Conservation (phyloP, 2,113 vertebrate species). For the Labeo catla region DNA sequence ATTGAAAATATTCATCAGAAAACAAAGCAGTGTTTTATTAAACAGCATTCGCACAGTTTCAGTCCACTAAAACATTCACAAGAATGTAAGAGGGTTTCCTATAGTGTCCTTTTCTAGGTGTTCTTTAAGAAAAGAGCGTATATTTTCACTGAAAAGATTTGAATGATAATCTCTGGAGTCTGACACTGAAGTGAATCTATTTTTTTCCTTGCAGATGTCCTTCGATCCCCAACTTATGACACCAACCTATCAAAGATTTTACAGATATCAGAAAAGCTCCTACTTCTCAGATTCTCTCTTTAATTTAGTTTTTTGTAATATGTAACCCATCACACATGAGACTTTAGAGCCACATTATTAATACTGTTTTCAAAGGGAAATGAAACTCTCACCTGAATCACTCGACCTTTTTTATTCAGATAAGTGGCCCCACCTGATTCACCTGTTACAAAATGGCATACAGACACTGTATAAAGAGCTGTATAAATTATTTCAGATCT, state of each 20-base stretch:
- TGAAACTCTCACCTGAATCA: slow-evolving; percentile 29
- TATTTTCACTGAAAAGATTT: slow-evolving; percentile 11
- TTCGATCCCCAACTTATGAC: slow-evolving; percentile 19
- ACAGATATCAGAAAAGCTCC: background rate
- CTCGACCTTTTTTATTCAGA: background rate
- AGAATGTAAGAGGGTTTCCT: background rate
- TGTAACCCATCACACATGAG: background rate
- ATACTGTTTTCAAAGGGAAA: background rate
- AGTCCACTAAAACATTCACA: background rate
- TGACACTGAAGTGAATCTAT: background rate
- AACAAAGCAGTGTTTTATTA: too few relatives aligned
- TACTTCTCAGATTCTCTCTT: background rate
- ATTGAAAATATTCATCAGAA: too few relatives aligned
- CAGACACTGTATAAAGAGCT: background rate
- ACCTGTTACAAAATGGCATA: slow-evolving; percentile 11
- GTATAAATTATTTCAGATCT: background rate
- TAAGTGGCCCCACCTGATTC: slow-evolving; percentile 8
- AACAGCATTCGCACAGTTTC: background rate
- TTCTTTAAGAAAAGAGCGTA: background rate
- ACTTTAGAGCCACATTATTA: background rate
- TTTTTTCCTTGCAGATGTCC: background rate
- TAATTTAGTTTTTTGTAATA: background rate
- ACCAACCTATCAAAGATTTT: background rate
- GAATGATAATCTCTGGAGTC: slow-evolving; percentile 29
- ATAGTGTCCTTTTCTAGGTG: background rate